Evolutionary conservation across 2,888 invertebrate species (phyloP), one percentile per base, ranked within the genome.

Genomic region (Agonopterix alstromeriana): DNA sequence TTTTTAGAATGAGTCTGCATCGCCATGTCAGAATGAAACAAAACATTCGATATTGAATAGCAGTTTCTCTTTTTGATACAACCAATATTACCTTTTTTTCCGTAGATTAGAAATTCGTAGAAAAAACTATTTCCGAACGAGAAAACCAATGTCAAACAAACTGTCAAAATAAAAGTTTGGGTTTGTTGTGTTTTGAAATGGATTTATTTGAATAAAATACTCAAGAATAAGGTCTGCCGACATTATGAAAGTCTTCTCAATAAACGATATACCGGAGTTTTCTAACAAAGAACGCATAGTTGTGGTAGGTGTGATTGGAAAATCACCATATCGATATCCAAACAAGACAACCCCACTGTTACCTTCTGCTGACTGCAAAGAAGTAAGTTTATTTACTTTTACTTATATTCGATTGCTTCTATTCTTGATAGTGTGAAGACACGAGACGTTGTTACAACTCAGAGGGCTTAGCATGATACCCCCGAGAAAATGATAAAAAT

Each of bases 221-320:
- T n/a, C 38, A 38, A 5, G 17, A 17, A 46, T 46, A 43, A 44
- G 36, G 46, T 36, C 35, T 42, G 14, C 12, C 42, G 36, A 45
- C 45, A 75, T 56, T 54, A 85, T 86, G 81, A 80, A 77, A 54
- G 58, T 65, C 1, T 89, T 89, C 60, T 70, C 75, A 2, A 71
- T 88, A 55, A 67, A 58, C 4, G 76, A 87, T 54, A 84, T 88
- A 47, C 87, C 88, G 0, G 84, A 86, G 42, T 88, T 88, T 62
- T 87, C 87, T 0, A 75, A 80, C 47, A 82, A 78, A 47, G 89
- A 91, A 48, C 92, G 92, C 61, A 91, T 94, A 36, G 91, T 94
- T 7, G 90, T 94, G 2, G 91, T 94, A 8, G 93, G 94, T 8
- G 84, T 94, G 14, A 91, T 94, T 61, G 94, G 94, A 8, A 94